Evolutionary conservation across 2,113 vertebrate species (phyloP).

Genomic region (Peromyscus maniculatus): DNA sequence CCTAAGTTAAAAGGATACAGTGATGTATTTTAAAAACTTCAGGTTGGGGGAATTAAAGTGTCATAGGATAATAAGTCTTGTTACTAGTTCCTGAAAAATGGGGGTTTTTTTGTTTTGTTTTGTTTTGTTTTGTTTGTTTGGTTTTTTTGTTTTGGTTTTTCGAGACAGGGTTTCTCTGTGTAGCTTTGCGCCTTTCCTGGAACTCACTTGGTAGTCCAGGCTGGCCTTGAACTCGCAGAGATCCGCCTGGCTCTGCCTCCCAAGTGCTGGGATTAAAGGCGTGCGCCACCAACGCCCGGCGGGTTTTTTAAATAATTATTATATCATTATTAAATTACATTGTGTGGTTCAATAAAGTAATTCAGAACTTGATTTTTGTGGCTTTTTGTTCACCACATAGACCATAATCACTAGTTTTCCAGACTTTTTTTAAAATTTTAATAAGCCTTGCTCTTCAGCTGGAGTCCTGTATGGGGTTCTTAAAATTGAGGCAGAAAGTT

Average conservation of each 20-base stretch:
- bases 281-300: too few relatives aligned
- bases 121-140: too few relatives aligned
- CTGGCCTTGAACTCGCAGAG: too few relatives aligned
- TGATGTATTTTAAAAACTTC: conserved; percentile 54
- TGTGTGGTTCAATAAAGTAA: conserved; percentile 35
- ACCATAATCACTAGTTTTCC: conserved; percentile 44
- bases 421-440: conserved; percentile 28
- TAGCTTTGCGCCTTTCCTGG: too few relatives aligned
- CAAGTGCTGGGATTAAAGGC: too few relatives aligned
- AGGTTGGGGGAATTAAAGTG: conserved; percentile 33
- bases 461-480: conserved; percentile 26
- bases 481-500: conserved; percentile 58
- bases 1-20: conserved; percentile 47
- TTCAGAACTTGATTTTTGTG: conserved; percentile 59
- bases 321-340: conserved; percentile 58
- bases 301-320: background rate
- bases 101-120: too few relatives aligned
- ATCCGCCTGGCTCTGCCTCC: too few relatives aligned
- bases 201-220: too few relatives aligned
- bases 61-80: conserved; percentile 66
- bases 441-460: conserved; percentile 48
- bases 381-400: conserved; percentile 53
- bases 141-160: too few relatives aligned
- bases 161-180: too few relatives aligned
- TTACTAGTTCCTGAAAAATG: conserved; percentile 66